Evolutionary conservation across 2,797 vertebrate genomes (phyloP).

Genomic region (Odontamblyopus lacepedii): DNA sequence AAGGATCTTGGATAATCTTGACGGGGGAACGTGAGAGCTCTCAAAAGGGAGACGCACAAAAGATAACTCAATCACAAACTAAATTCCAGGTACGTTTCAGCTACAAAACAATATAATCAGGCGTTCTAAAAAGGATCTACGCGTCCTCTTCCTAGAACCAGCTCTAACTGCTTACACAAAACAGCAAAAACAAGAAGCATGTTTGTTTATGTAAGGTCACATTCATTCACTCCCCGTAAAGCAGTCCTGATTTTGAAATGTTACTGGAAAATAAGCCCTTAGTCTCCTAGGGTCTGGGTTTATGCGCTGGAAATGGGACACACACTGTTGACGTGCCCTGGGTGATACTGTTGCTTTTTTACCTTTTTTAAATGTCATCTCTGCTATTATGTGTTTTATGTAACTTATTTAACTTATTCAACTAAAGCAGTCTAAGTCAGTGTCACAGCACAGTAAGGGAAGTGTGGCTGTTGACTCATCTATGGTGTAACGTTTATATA

Average conservation of each 20-base stretch:
- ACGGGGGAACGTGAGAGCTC: no score
- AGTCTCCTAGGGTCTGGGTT: background rate
- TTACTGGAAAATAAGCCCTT: background rate
- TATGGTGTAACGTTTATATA: background rate
- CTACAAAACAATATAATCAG: no score
- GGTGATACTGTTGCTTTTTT: constrained; percentile 10
- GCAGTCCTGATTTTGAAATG: background rate
- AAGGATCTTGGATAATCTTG: no score
- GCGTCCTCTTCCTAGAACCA: background rate
- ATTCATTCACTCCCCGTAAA: background rate
- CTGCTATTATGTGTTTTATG: background rate
- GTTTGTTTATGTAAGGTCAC: background rate
- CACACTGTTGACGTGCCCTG: constrained; percentile 7
- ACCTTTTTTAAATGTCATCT: constrained; percentile 6
- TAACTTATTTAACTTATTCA: background rate
- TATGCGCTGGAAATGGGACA: constrained; percentile 7
- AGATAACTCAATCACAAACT: no score
- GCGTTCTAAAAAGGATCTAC: background rate
- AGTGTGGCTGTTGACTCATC: constrained; percentile 6
- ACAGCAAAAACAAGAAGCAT: background rate
- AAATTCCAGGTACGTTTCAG: no score
- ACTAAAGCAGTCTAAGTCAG: no score
- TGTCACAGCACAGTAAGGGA: background rate
- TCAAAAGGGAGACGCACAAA: no score
- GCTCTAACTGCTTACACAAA: background rate